Conservation (phyloP, 2,113 vertebrate species). For the Datnioides undecimradiatus region DNA sequence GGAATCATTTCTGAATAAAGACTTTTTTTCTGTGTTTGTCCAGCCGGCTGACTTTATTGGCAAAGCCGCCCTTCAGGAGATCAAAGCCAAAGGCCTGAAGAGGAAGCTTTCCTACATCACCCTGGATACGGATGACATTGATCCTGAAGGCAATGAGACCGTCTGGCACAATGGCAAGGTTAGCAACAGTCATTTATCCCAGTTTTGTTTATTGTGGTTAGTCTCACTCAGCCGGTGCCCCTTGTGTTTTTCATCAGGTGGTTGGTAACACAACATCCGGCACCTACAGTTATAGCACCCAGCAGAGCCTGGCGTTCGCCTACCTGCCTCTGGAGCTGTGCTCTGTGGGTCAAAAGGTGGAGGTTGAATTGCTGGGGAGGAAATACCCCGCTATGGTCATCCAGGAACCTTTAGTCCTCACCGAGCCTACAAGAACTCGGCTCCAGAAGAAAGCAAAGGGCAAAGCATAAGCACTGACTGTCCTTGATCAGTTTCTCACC, state of each 20-base stretch:
- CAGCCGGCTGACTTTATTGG: conserved; percentile 94
- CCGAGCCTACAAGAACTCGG: conserved; percentile 89
- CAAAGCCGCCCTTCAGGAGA: conserved; percentile 91
- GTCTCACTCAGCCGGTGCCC: not conserved
- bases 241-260: conserved; percentile 83
- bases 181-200: conserved; percentile 31
- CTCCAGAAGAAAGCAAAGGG: conserved; percentile 86
- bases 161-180: conserved; percentile 93
- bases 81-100: conserved; percentile 91
- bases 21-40: conserved; percentile 16
- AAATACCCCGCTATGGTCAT: conserved; percentile 89
- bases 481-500: not conserved
- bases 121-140: conserved; percentile 89
- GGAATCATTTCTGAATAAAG: not conserved
- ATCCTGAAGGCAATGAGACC: conserved; percentile 98
- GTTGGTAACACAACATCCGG: conserved; percentile 97
- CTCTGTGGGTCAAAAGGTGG: conserved; percentile 90
- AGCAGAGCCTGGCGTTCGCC: conserved; percentile 92
- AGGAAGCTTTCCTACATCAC: conserved; percentile 91
- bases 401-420: conserved; percentile 91
- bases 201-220: not conserved
- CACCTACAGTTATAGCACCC: conserved; percentile 90
- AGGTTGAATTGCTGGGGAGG: conserved; percentile 93
- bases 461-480: conserved; percentile 42
- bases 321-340: conserved; percentile 91